A percentile compares a stretch with the other conserved stretches of the same genome.
These are phyloP conservation scores for Philopotamus ludificatus DNA, from an alignment of 1,140 invertebrate genomes.

Conservation along the genomic window DNA sequence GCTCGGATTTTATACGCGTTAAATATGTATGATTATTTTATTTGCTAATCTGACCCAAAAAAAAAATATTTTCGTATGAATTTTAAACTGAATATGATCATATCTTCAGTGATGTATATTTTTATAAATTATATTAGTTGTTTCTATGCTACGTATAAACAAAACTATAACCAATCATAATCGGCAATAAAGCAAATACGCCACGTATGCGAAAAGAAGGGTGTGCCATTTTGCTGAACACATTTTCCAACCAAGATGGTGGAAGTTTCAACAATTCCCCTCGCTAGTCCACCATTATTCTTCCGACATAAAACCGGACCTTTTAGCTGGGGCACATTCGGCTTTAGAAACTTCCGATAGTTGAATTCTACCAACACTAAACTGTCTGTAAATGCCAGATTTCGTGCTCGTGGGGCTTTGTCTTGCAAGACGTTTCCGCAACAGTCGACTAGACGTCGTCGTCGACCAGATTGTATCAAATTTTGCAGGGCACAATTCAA, in stretches of 20 bases:
- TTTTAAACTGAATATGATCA: too few relatives aligned
- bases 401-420: too few relatives aligned
- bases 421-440: too few relatives aligned
- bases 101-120: too few relatives aligned
- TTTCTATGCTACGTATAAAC: too few relatives aligned
- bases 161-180: too few relatives aligned
- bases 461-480: too few relatives aligned
- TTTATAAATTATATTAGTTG: too few relatives aligned
- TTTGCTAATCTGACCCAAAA: not conserved
- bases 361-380: conserved; percentile 1
- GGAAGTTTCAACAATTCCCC: conserved; percentile 7
- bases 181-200: not conserved
- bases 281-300: conserved; percentile 13
- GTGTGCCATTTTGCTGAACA: not conserved
- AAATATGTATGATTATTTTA: not conserved
- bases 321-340: conserved; percentile 3
- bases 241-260: conserved; percentile 9
- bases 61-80: not conserved
- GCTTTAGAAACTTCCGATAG: conserved; percentile 5
- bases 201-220: conserved; percentile 3
- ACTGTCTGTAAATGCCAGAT: not conserved
- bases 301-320: conserved; percentile 18
- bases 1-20: too few relatives aligned
- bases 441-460: too few relatives aligned
- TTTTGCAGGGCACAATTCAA: too few relatives aligned